Base-by-base conservation (phyloP, 2,797 vertebrate species). In the Sciurus carolinensis region DNA sequence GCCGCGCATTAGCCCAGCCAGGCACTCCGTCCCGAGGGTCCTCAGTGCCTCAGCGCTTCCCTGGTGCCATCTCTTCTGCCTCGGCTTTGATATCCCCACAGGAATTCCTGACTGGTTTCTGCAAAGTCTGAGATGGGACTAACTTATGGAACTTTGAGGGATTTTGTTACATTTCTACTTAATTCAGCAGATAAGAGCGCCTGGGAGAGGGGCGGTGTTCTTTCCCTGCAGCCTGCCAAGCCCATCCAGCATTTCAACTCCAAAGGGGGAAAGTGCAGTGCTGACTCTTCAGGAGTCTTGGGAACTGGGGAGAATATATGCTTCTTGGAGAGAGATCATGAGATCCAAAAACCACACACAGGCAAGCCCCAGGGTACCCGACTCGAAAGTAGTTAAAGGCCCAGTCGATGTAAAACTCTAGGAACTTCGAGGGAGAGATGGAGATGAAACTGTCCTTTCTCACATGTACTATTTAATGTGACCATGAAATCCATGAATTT, bases 151-250 rank as follows among this genome's bases (percentile, higher is more conserved):
- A 93, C 18, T 42, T 89, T 81, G 67, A 82, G 42, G 28, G 47
- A 92, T 97, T 97, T 96, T 95, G 69, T 96, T 95, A 89, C 66
- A 77, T 17, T 80, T 96, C 66, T 82, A 50, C 81, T 90, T 95
- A 95, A 96, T 44, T 89, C 75, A 84, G 94, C 82, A 83, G 85
- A 95, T 76, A 93, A 90, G 71, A 85, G 66, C 94, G 20, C 33
- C 20, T 92, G 88, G 81, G 52, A 77, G 52, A 84, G 57, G 83
- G 85, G 26, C 84, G 64, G 81, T 95, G 96, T 96, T 93, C 91
- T 95, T 90, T 85, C 54, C 82, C 80, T 89, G 13, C 72, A 83
- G 59, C 50, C 76, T 96, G 95, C 82, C 94, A 95, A 95, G 39
- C 90, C 90, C 87, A 90, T 47, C 44, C 86, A 72, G 83, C 75